These are phyloP conservation scores for Eurois occulta DNA, from an alignment of 2,888 invertebrate genomes.

Conservation along the genomic window DNA sequence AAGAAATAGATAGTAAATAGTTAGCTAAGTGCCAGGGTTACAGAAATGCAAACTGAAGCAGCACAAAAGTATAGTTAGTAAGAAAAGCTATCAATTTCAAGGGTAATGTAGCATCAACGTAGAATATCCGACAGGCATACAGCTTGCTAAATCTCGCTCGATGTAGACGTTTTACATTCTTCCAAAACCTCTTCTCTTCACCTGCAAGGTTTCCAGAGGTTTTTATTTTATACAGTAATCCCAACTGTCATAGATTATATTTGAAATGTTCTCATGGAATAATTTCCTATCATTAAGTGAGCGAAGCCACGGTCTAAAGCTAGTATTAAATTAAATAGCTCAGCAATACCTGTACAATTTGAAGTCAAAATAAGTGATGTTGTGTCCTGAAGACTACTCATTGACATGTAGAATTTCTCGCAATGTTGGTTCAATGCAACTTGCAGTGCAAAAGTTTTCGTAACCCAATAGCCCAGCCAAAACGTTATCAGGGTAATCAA, in stretches of 20 bases:
- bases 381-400: background rate
- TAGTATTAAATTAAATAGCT: background rate
- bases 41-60: too few relatives aligned
- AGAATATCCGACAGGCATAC: background rate
- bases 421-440: background rate
- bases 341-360: background rate
- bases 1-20: too few relatives aligned
- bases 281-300: background rate
- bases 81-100: background rate
- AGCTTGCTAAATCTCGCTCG: background rate
- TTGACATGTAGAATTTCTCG: background rate
- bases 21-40: too few relatives aligned
- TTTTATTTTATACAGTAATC: background rate
- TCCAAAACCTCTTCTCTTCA: background rate
- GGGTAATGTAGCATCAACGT: background rate
- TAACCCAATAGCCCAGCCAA: background rate
- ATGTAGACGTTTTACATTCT: conserved; percentile 9
- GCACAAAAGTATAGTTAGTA: too few relatives aligned
- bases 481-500: background rate
- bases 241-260: background rate
- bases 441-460: background rate
- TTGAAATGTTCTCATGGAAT: background rate
- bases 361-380: background rate
- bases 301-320: background rate
- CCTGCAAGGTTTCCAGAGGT: background rate